Conservation (phyloP, 2,797 vertebrate species). For the Petrocephalus sullivani region DNA sequence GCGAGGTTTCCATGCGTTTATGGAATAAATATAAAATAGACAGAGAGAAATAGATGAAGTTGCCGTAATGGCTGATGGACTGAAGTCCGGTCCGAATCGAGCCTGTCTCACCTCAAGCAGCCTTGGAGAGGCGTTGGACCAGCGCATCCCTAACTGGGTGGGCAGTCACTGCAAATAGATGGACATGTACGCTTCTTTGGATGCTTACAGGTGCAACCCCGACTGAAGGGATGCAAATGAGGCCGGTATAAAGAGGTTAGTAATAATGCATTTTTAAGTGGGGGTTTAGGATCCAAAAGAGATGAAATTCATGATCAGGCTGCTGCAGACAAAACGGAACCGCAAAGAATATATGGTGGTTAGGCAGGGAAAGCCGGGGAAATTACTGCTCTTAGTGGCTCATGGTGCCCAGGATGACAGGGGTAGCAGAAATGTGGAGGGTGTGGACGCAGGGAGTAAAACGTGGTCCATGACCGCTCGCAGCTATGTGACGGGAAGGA, state of each 20-base stretch:
- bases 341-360: neutral
- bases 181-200: neutral
- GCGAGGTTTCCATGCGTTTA: neutral
- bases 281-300: neutral
- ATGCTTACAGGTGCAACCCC: neutral
- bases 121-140: slow-evolving; percentile 73
- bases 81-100: no score
- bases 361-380: neutral
- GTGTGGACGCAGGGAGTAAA: neutral
- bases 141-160: neutral
- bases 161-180: neutral
- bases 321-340: neutral
- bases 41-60: neutral
- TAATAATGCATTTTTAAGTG: neutral
- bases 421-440: neutral
- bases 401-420: neutral
- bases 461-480: neutral
- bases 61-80: neutral
- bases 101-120: neutral
- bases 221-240: neutral
- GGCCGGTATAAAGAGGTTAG: neutral
- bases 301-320: neutral
- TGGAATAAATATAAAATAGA: neutral
- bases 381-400: neutral
- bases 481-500: neutral